A percentile compares a stretch with the other conserved stretches of the same genome.
These are phyloP conservation scores for Sebastes itinus DNA, from an alignment of 2,797 vertebrate species.

Conservation along the genomic window DNA sequence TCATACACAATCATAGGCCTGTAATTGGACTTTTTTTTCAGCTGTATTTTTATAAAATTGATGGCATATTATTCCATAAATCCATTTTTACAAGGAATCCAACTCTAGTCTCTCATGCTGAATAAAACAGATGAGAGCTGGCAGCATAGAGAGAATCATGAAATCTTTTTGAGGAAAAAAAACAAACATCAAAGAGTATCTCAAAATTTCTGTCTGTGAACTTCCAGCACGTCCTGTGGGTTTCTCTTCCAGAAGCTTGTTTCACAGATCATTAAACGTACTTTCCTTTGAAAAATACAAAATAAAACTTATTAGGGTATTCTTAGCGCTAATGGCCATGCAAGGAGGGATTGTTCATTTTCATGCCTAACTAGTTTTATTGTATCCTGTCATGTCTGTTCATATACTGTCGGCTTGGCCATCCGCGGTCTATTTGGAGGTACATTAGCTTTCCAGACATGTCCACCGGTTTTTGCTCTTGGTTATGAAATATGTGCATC, in stretches of 20 bases:
- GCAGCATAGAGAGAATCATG: slow-evolving; percentile 31
- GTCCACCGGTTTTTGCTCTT: slow-evolving; percentile 32
- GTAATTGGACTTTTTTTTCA: slow-evolving; percentile 21
- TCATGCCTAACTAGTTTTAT: slow-evolving; percentile 63
- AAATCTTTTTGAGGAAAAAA: slow-evolving; percentile 44
- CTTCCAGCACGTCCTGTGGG: slow-evolving; percentile 40
- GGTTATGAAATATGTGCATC: slow-evolving; percentile 50
- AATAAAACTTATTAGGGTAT: slow-evolving; percentile 62
- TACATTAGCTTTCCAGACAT: slow-evolving; percentile 62
- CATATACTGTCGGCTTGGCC: slow-evolving; percentile 33
- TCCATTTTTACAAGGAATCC: slow-evolving; percentile 36
- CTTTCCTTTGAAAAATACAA: slow-evolving; percentile 64
- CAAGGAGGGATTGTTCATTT: slow-evolving; percentile 54
- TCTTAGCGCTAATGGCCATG: slow-evolving; percentile 54
- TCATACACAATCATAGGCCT: not conserved
- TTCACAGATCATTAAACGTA: slow-evolving; percentile 65
- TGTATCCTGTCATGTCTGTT: slow-evolving; percentile 62
- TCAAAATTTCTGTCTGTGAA: slow-evolving; percentile 32
- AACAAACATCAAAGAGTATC: slow-evolving; percentile 55
- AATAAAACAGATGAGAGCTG: slow-evolving; percentile 39
- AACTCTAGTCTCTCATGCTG: slow-evolving; percentile 35
- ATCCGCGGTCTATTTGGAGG: slow-evolving; percentile 41
- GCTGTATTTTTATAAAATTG: slow-evolving; percentile 13
- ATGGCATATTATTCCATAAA: slow-evolving; percentile 36
- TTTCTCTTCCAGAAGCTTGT: slow-evolving; percentile 62